Evolutionary conservation across 1,140 invertebrate species (phyloP).

Genomic region (Eumeta japonica): DNA sequence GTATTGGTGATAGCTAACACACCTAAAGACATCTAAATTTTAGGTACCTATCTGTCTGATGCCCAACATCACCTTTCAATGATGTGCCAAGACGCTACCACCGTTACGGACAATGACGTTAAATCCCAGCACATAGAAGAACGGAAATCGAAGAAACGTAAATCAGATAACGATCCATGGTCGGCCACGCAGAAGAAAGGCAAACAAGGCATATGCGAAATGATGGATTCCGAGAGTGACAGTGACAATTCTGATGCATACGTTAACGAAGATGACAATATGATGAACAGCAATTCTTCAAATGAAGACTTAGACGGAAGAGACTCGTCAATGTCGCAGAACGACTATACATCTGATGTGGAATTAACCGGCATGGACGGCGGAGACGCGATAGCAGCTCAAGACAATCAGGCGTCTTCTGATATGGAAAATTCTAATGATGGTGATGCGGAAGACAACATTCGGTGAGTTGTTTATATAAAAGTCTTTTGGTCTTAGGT

Average conservation of each 20-base stretch:
- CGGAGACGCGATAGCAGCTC: conserved; percentile 54
- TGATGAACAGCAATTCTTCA: conserved; percentile 49
- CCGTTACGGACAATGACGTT: conserved; percentile 23
- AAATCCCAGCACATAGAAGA: conserved; percentile 29
- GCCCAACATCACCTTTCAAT: conserved; percentile 48
- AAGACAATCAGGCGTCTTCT: conserved; percentile 54
- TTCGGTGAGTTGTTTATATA: conserved; percentile 41
- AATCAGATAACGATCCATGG: conserved; percentile 39
- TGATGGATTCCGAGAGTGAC: conserved; percentile 65
- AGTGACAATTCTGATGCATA: conserved; percentile 62
- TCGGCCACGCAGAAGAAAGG: conserved; percentile 36
- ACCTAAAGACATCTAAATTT: too few species aligned
- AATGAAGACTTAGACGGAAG: conserved; percentile 54
- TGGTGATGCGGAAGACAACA: conserved; percentile 62
- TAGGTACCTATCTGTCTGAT: conserved; percentile 50
- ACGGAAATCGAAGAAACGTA: conserved; percentile 48
- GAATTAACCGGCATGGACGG: conserved; percentile 65
- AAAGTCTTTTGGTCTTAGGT: not conserved
- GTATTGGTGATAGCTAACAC: too few species aligned
- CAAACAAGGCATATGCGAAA: conserved; percentile 38
- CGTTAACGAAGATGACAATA: conserved; percentile 54
- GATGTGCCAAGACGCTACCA: conserved; percentile 35
- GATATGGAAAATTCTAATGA: conserved; percentile 63
- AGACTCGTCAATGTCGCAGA: conserved; percentile 59
- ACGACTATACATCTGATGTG: conserved; percentile 62